A percentile compares a stretch with the other conserved stretches of the same genome.
phyloP scores from a whole-genome alignment of 2,888 invertebrate species.

The Diarsia mendica region DNA sequence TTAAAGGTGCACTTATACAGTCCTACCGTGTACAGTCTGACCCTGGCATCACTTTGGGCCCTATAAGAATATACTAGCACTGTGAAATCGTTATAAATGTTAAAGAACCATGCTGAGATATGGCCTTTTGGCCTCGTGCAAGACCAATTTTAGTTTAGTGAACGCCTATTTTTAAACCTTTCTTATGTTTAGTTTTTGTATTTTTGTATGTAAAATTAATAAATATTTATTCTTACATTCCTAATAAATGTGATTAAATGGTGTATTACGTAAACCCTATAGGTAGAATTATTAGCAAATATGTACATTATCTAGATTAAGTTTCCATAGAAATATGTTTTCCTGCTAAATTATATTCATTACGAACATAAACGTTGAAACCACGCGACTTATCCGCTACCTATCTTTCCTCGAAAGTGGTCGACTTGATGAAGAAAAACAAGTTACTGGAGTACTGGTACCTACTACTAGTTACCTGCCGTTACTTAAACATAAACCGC shows the following conservation, averaged over 20 bases:
- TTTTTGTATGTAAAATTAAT: no score
- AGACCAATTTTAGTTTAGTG: no score
- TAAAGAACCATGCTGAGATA: no score
- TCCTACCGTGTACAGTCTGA: no score
- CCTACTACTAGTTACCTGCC: conserved; percentile 16
- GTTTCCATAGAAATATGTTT: conserved; percentile 41
- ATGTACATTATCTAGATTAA: not conserved
- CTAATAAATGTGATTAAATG: not conserved
- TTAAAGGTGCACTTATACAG: no score
- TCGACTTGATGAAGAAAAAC: conserved; percentile 54
- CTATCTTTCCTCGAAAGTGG: conserved; percentile 53
- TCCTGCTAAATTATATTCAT: conserved; percentile 33
- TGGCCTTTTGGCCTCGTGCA: no score
- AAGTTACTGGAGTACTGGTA: conserved; percentile 32
- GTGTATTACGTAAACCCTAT: not conserved
- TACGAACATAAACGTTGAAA: conserved; percentile 41
- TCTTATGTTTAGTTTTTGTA: no score
- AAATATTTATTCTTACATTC: no score
- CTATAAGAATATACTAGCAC: no score
- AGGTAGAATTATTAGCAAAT: not conserved
- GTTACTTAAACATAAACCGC: conserved; percentile 10
- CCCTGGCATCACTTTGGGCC: no score
- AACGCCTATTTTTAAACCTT: no score
- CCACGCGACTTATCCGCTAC: conserved; percentile 48
- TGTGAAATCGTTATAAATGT: no score